Percentiles rank a stretch among this genome's conserved stretches.
These are phyloP conservation scores for Notodonta dromedarius DNA, from an alignment of 2,888 invertebrate genomes.

Conservation along the genomic window DNA sequence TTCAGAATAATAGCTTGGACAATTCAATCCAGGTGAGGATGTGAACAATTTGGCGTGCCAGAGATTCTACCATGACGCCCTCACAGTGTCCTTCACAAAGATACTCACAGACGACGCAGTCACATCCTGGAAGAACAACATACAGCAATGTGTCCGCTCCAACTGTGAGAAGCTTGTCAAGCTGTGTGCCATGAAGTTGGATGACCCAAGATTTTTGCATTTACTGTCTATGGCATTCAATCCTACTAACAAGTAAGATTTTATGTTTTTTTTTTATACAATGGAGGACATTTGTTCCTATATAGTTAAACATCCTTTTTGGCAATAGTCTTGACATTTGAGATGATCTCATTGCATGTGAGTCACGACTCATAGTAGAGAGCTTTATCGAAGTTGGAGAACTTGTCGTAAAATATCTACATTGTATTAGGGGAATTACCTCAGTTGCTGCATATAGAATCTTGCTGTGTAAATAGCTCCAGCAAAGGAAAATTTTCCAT, in stretches of 20 bases:
- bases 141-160: slow-evolving; percentile 96
- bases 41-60: slow-evolving; percentile 95
- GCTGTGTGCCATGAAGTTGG: slow-evolving; percentile 96
- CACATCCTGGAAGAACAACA: slow-evolving; percentile 98
- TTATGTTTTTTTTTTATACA: neutral
- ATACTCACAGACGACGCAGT: slow-evolving; percentile 99
- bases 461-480: too few relatives aligned
- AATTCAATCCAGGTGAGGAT: slow-evolving; percentile 88
- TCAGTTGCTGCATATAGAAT: too few relatives aligned
- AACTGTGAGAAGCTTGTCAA: slow-evolving; percentile 97
- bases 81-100: slow-evolving; percentile 97
- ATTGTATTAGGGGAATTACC: too few relatives aligned
- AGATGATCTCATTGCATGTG: too few relatives aligned
- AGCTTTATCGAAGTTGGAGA: too few relatives aligned
- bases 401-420: too few relatives aligned
- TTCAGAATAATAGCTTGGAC: slow-evolving; percentile 5
- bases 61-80: slow-evolving; percentile 96
- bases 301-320: too few relatives aligned
- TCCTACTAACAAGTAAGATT: slow-evolving; percentile 95
- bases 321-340: too few relatives aligned
- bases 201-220: slow-evolving; percentile 96
- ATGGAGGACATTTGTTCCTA: too few relatives aligned
- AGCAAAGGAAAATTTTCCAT: too few relatives aligned
- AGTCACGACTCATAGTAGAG: too few relatives aligned
- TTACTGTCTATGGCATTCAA: slow-evolving; percentile 96